These are phyloP conservation scores for Sanderia malayensis DNA, from an alignment of 30 jellyfish, hydroid and myxozoan genomes.

Conservation along the genomic window DNA sequence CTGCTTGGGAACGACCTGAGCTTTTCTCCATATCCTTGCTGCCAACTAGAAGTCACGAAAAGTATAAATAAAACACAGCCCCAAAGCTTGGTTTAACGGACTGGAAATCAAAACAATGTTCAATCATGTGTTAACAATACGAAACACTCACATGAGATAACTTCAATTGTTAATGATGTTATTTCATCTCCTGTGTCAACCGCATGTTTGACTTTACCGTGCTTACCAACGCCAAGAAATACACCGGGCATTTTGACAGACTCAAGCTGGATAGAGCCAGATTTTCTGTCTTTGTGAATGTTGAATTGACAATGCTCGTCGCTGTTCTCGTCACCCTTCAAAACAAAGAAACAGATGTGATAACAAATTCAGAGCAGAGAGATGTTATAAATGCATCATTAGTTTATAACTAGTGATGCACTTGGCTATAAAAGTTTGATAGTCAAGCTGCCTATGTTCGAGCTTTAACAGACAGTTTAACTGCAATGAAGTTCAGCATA, in stretches of 20 bases:
- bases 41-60: conserved; percentile 11
- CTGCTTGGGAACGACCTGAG: not conserved
- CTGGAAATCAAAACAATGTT: too few species aligned
- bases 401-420: not conserved
- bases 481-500: not conserved
- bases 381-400: not conserved
- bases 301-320: conserved; percentile 55
- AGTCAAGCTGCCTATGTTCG: not conserved
- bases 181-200: conserved; percentile 61
- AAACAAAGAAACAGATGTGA: not conserved
- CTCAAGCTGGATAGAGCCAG: conserved; percentile 50
- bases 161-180: conserved; percentile 32
- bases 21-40: not conserved
- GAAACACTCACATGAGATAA: conserved; percentile 46
- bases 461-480: not conserved
- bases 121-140: not conserved
- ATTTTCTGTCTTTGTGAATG: conserved; percentile 36
- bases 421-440: not conserved
- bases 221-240: conserved; percentile 54
- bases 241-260: conserved; percentile 78
- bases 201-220: conserved; percentile 57
- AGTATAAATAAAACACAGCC: not conserved
- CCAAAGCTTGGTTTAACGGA: too few species aligned
- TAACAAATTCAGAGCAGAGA: not conserved
- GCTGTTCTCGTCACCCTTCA: conserved; percentile 60